Conservation (phyloP, 2,888 invertebrate species). For the Craniophora ligustri region DNA sequence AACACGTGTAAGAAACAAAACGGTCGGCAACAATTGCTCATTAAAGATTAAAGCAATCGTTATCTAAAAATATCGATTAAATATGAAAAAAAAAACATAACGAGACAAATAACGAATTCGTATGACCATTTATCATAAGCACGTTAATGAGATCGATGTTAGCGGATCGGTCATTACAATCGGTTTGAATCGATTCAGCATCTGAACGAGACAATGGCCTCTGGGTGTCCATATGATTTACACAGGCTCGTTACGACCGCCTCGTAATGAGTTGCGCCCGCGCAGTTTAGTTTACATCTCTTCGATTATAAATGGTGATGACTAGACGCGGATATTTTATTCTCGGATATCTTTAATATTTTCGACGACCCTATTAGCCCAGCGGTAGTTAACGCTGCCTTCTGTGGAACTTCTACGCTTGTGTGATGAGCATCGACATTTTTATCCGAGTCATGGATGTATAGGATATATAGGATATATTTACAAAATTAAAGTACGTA, state of each 20-base stretch:
- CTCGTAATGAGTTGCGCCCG: conserved; percentile 82
- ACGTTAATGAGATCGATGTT: conserved; percentile 60
- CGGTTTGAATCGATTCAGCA: conserved; percentile 67
- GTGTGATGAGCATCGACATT: too few species aligned
- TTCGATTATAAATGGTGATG: conserved; percentile 66
- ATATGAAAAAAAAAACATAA: conserved; percentile 50
- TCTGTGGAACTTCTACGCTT: too few species aligned
- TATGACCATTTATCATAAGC: conserved; percentile 57
- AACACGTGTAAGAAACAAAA: conserved; percentile 17
- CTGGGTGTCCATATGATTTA: conserved; percentile 84
- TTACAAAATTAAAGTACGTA: too few species aligned
- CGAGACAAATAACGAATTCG: conserved; percentile 53
- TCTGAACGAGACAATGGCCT: conserved; percentile 78
- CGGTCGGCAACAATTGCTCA: conserved; percentile 10
- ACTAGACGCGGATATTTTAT: conserved; percentile 34
- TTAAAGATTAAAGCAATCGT: conserved; percentile 27
- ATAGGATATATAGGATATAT: too few species aligned
- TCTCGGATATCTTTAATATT: conserved; percentile 20
- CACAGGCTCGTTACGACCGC: conserved; percentile 80
- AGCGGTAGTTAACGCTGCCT: not conserved
- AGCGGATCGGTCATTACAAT: conserved; percentile 76
- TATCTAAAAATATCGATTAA: conserved; percentile 46
- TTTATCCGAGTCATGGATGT: too few species aligned
- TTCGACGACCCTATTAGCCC: not conserved
- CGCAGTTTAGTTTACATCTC: conserved; percentile 70